Evolutionary conservation across 2,113 vertebrate species (phyloP).

Genomic region (Xiphophorus maculatus): DNA sequence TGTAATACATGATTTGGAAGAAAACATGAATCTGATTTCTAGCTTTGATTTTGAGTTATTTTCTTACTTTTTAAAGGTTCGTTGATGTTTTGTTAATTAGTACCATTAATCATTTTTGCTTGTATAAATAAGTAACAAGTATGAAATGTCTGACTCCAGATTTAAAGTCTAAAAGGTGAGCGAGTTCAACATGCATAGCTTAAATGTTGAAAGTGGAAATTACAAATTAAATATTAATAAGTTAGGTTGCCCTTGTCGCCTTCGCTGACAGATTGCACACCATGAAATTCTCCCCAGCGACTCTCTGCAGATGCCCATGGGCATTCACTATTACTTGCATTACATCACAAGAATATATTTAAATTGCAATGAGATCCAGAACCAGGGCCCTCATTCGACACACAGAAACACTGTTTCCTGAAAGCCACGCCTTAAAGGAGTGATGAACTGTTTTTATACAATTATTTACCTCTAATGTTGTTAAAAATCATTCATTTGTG

Average conservation of each 20-base stretch:
- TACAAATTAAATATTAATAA: constrained; percentile 12
- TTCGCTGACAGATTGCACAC: constrained; percentile 1
- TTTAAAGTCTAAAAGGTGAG: background rate
- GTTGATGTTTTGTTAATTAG: background rate
- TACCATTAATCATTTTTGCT: background rate
- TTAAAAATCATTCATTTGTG: too few species aligned
- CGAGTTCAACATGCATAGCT: background rate
- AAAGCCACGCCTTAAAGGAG: too few species aligned
- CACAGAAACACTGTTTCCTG: too few species aligned
- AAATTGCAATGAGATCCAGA: background rate
- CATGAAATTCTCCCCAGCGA: background rate
- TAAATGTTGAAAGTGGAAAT: background rate
- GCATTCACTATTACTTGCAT: background rate
- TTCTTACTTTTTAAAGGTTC: background rate
- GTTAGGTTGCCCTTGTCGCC: background rate
- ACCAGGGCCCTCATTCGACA: too few species aligned
- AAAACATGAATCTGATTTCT: background rate
- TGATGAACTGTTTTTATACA: too few species aligned
- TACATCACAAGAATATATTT: background rate
- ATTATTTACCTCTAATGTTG: too few species aligned
- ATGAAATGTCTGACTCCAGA: background rate
- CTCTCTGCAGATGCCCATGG: background rate
- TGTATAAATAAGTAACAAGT: background rate
- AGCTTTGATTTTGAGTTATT: background rate
- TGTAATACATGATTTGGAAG: too few species aligned